phyloP scores from a whole-genome alignment of 2,888 invertebrate species.

The Cylloceria caligata region DNA sequence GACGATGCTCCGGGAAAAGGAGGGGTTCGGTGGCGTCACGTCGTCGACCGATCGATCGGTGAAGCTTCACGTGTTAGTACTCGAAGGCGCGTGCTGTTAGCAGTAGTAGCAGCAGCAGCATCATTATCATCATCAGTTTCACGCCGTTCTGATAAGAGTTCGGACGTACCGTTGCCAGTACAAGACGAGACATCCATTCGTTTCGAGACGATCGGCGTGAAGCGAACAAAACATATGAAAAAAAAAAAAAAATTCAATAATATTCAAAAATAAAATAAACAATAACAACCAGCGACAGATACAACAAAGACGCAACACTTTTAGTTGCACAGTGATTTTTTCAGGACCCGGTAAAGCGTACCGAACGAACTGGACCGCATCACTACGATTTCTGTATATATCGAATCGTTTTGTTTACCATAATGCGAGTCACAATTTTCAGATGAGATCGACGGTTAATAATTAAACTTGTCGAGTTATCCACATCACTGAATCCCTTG shows the following conservation, averaged over 20 bases:
- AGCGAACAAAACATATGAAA: not conserved
- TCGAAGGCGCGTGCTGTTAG: conserved; percentile 44
- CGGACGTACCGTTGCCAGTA: not conserved
- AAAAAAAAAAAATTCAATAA: not conserved
- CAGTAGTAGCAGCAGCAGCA: no score
- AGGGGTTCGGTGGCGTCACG: conserved; percentile 48
- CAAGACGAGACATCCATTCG: conserved; percentile 46
- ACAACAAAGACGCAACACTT: not conserved
- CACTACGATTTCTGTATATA: not conserved
- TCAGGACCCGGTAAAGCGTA: not conserved
- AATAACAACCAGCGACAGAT: not conserved
- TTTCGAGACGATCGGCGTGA: not conserved
- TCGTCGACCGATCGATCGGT: conserved; percentile 64
- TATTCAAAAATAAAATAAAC: not conserved
- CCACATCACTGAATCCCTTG: conserved; percentile 43
- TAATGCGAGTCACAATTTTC: not conserved
- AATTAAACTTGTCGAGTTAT: not conserved
- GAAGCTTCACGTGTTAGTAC: conserved; percentile 60
- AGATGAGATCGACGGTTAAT: not conserved
- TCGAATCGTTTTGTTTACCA: not conserved
- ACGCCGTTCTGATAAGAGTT: conserved; percentile 21
- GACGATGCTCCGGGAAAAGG: conserved; percentile 35
- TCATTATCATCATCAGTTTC: conserved; percentile 10
- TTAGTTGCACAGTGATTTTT: not conserved
- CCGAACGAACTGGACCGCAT: conserved; percentile 59